Evolutionary conservation across 2,888 invertebrate species (phyloP).

Genomic region (Drosophila yooni): DNA sequence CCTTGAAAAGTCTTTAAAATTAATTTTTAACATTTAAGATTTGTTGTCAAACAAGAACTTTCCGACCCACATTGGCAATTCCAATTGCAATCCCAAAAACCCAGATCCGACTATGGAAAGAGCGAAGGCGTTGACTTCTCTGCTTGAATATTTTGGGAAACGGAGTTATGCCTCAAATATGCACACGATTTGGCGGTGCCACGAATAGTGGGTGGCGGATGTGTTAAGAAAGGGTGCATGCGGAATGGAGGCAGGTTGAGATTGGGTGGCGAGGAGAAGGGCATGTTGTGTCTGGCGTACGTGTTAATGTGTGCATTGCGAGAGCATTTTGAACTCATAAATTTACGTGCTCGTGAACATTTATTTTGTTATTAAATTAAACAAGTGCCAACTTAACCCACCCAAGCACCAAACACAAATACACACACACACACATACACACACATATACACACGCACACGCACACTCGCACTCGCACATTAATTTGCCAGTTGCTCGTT

Average conservation of each 20-base stretch:
- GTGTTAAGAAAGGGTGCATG: neutral
- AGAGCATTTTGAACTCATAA: conserved; percentile 73
- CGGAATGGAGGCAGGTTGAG: neutral
- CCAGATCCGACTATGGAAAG: neutral
- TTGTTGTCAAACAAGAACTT: conserved; percentile 14
- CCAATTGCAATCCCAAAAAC: conserved; percentile 23
- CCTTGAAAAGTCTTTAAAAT: neutral
- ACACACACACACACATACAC: conserved; percentile 18
- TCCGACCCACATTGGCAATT: neutral
- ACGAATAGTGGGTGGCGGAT: neutral
- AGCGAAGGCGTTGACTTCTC: conserved; percentile 39
- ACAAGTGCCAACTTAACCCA: conserved; percentile 67
- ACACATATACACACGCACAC: conserved; percentile 14
- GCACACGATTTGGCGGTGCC: conserved; percentile 33
- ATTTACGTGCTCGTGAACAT: conserved; percentile 82
- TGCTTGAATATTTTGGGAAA: conserved; percentile 15
- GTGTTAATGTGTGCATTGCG: conserved; percentile 73
- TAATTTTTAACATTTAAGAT: conserved; percentile 5
- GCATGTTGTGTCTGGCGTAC: conserved; percentile 36
- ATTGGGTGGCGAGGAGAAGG: neutral
- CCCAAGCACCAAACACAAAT: conserved; percentile 15
- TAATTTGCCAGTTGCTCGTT: conserved; percentile 69
- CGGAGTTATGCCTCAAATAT: conserved; percentile 52
- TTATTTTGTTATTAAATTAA: conserved; percentile 83
- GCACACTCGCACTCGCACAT: conserved; percentile 39